phyloP scores from a whole-genome alignment of 2,888 invertebrate species.

The Lepidocyrtoides sp. region DNA sequence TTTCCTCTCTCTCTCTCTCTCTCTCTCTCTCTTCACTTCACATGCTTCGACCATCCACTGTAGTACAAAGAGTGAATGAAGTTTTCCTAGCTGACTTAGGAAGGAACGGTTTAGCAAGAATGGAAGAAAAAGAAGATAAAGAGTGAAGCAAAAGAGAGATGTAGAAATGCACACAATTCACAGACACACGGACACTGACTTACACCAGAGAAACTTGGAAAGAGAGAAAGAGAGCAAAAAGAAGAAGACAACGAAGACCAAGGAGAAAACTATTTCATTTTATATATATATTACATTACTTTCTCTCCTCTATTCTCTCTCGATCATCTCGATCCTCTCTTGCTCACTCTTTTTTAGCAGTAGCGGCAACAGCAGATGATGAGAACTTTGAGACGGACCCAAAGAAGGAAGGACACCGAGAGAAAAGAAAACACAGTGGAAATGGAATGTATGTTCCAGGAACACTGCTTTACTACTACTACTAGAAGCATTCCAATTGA shows the following conservation, averaged over 20 bases:
- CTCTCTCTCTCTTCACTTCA: too few species aligned
- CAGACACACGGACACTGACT: slow-evolving; percentile 16
- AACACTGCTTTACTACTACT: slow-evolving; percentile 59
- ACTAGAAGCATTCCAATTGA: slow-evolving; percentile 57
- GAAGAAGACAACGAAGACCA: neutral
- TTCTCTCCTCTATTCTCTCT: slow-evolving; percentile 4
- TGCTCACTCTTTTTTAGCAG: slow-evolving; percentile 16
- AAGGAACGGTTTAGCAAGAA: slow-evolving; percentile 51
- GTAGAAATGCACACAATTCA: slow-evolving; percentile 35
- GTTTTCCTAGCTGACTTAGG: too few species aligned
- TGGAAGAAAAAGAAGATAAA: slow-evolving; percentile 4
- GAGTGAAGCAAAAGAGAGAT: neutral
- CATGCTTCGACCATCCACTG: slow-evolving; percentile 13
- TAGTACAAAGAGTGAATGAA: too few species aligned
- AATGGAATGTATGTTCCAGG: slow-evolving; percentile 57
- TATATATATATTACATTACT: too few species aligned
- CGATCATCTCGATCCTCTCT: slow-evolving; percentile 31
- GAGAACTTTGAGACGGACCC: neutral
- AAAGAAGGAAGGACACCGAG: slow-evolving; percentile 16
- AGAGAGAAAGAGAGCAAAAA: neutral
- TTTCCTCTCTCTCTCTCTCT: neutral
- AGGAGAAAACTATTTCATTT: too few species aligned
- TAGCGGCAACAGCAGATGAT: slow-evolving; percentile 16
- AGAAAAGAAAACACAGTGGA: neutral
- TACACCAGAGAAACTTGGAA: neutral